Evolutionary conservation across 2,797 vertebrate genomes (phyloP).

Genomic region (Squalus acanthias): DNA sequence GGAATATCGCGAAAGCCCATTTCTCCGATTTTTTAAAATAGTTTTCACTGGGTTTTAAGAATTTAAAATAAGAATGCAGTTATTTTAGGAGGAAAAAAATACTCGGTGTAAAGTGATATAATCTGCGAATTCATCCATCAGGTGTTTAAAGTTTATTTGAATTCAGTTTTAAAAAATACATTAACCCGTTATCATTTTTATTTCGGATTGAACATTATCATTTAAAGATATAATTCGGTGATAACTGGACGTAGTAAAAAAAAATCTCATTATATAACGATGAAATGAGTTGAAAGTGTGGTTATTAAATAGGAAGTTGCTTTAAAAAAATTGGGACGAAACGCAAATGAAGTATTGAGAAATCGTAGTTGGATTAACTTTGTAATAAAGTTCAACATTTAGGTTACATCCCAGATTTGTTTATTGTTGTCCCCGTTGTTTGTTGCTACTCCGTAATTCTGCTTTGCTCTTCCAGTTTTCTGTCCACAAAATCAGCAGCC

Average conservation of each 20-base stretch:
- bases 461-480: neutral
- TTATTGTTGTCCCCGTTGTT: neutral
- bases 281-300: neutral
- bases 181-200: neutral
- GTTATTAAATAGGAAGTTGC: neutral
- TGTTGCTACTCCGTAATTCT: neutral
- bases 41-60: neutral
- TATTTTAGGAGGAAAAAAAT: neutral
- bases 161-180: neutral
- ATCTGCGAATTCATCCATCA: neutral
- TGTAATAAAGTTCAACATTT: neutral
- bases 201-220: neutral
- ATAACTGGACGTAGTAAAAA: no score
- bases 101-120: neutral
- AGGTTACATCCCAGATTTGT: neutral
- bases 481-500: neutral
- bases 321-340: neutral
- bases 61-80: neutral
- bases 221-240: neutral
- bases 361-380: neutral
- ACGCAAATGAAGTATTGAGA: neutral
- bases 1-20: slow-evolving; percentile 12
- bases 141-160: neutral
- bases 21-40: neutral
- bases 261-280: neutral